phyloP scores from a whole-genome alignment of 2,113 vertebrate species.

The Albula glossodonta region DNA sequence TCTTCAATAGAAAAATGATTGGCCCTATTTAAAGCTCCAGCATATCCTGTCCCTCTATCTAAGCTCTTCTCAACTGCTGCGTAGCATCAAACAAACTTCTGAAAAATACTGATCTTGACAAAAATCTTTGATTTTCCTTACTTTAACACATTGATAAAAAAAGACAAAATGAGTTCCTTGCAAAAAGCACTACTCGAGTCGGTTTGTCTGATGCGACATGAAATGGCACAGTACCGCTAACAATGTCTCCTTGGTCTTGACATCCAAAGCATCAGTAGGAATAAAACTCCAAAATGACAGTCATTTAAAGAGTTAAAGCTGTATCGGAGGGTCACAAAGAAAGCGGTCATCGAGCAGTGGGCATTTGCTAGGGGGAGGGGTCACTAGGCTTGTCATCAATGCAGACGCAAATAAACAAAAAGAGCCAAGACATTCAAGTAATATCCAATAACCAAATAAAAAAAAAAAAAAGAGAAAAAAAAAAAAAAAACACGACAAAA shows the following conservation, averaged over 20 bases:
- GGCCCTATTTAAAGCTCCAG: background rate
- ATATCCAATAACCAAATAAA: constrained; percentile 40
- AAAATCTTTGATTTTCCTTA: background rate
- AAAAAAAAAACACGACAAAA: constrained; percentile 29
- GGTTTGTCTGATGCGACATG: background rate
- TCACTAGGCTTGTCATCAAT: background rate
- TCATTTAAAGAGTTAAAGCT: background rate
- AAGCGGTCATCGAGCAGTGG: background rate
- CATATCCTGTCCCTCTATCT: background rate
- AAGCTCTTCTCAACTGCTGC: background rate
- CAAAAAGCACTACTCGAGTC: background rate
- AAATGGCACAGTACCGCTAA: background rate
- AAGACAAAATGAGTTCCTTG: background rate
- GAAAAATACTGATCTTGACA: background rate
- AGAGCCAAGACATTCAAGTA: constrained; percentile 31
- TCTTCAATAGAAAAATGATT: background rate
- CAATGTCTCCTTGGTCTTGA: background rate
- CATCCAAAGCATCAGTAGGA: background rate
- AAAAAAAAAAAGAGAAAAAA: constrained; percentile 26
- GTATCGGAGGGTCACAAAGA: background rate
- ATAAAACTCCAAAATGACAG: background rate
- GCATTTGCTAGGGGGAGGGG: background rate
- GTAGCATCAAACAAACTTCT: background rate
- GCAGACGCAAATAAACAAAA: constrained; percentile 5
- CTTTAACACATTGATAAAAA: background rate